Percentiles rank a stretch among this genome's conserved stretches.
Conservation (phyloP, 2,797 vertebrate species). For the Etheostoma nigrum region DNA sequence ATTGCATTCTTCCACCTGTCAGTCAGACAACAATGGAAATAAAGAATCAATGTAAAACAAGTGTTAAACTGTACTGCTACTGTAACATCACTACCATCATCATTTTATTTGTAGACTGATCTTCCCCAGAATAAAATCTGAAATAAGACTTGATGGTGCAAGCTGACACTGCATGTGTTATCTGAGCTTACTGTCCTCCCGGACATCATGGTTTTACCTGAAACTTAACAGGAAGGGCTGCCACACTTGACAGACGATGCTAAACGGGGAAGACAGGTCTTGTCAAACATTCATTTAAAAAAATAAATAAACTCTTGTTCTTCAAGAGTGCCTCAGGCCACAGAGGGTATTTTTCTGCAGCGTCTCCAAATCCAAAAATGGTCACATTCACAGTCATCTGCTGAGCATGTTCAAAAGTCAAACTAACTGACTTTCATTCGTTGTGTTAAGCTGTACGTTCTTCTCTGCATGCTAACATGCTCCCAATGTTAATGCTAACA, state of each 20-base stretch:
- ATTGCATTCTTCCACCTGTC: slow-evolving; percentile 21
- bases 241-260: slow-evolving; percentile 32
- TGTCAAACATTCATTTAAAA: slow-evolving; percentile 60
- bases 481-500: background rate
- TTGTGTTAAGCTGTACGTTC: background rate
- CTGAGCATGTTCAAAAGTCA: slow-evolving; percentile 3
- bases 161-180: slow-evolving; percentile 27
- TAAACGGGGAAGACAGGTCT: slow-evolving; percentile 54
- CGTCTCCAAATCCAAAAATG: slow-evolving; percentile 17
- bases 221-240: slow-evolving; percentile 27
- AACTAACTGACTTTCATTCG: background rate
- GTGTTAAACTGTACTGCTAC: background rate
- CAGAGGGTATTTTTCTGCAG: slow-evolving; percentile 21
- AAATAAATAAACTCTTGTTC: slow-evolving; percentile 48
- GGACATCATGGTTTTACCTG: slow-evolving; percentile 50
- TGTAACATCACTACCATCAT: background rate
- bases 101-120: slow-evolving; percentile 17
- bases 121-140: slow-evolving; percentile 10
- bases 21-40: slow-evolving; percentile 26
- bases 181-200: slow-evolving; percentile 19
- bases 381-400: slow-evolving; percentile 26
- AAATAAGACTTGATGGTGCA: slow-evolving; percentile 35
- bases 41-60: slow-evolving; percentile 4
- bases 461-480: background rate
- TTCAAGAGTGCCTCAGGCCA: slow-evolving; percentile 49